Percentiles rank a stretch among this genome's conserved stretches.
phyloP scores from a whole-genome alignment of 1,140 invertebrate genomes.

The Heliconius himera region DNA sequence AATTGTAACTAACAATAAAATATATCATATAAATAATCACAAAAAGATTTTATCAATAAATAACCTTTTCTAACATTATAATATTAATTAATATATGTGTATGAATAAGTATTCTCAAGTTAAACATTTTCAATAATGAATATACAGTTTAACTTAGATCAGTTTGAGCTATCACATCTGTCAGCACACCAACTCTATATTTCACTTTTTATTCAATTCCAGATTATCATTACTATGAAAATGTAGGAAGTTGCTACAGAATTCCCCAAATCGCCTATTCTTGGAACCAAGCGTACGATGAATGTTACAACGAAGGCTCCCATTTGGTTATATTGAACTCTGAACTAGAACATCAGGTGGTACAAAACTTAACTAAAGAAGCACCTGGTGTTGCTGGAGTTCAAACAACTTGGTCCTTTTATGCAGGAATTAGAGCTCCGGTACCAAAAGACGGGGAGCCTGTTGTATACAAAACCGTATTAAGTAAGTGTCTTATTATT shows the following conservation, averaged over 20 bases:
- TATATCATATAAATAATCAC: no score
- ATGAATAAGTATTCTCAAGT: no score
- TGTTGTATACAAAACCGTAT: conserved; percentile 58
- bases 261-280: conserved; percentile 44
- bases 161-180: no score
- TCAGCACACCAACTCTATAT: neutral
- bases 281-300: conserved; percentile 61
- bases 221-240: conserved; percentile 53
- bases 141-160: no score
- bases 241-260: conserved; percentile 60
- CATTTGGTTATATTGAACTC: conserved; percentile 70
- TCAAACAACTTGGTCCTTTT: conserved; percentile 44
- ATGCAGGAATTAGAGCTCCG: conserved; percentile 53
- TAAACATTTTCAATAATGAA: no score
- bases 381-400: neutral
- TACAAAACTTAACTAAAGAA: conserved; percentile 44
- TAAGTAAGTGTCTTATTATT: conserved; percentile 52
- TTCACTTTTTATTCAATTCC: conserved; percentile 25
- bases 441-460: conserved; percentile 33
- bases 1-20: no score
- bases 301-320: conserved; percentile 54
- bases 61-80: no score
- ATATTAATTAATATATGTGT: no score
- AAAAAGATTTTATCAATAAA: no score
- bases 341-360: conserved; percentile 45